Percentiles rank a stretch among this genome's conserved stretches.
Conservation (phyloP, 30 jellyfish, hydroid and myxozoan genomes). For the Rhopilema esculentum region DNA sequence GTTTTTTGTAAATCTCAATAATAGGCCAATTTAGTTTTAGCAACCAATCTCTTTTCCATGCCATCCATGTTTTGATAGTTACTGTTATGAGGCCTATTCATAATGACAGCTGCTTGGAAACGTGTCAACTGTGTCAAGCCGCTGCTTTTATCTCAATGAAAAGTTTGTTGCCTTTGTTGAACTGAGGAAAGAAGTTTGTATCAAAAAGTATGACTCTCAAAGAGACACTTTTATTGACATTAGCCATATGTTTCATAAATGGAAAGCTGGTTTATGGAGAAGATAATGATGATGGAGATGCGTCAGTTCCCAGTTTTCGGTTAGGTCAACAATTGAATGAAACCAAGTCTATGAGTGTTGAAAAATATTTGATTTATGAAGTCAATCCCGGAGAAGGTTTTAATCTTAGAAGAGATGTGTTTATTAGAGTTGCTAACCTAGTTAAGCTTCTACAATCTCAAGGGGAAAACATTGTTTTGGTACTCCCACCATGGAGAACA, state of each 20-base stretch:
- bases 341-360: slow-evolving; percentile 3
- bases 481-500: slow-evolving; percentile 96
- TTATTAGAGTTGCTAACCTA: slow-evolving; percentile 88
- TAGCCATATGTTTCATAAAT: too few species aligned
- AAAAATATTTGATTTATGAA: slow-evolving; percentile 79
- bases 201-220: neutral
- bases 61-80: neutral
- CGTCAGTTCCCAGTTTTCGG: neutral
- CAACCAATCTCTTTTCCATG: slow-evolving; percentile 21
- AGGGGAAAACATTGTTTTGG: slow-evolving; percentile 87
- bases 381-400: slow-evolving; percentile 99
- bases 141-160: neutral
- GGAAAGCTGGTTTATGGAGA: neutral
- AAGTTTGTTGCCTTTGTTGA: too few species aligned
- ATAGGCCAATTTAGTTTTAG: slow-evolving; percentile 29
- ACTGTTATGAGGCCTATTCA: slow-evolving; percentile 13
- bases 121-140: neutral
- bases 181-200: too few species aligned
- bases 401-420: slow-evolving; percentile 93
- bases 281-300: neutral
- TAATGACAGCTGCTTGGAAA: neutral
- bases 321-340: slow-evolving; percentile 19
- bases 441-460: slow-evolving; percentile 69
- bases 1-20: neutral
- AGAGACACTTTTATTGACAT: neutral